These are phyloP conservation scores for Sebastes paucispinis DNA, from an alignment of 2,797 vertebrate species.

Conservation along the genomic window DNA sequence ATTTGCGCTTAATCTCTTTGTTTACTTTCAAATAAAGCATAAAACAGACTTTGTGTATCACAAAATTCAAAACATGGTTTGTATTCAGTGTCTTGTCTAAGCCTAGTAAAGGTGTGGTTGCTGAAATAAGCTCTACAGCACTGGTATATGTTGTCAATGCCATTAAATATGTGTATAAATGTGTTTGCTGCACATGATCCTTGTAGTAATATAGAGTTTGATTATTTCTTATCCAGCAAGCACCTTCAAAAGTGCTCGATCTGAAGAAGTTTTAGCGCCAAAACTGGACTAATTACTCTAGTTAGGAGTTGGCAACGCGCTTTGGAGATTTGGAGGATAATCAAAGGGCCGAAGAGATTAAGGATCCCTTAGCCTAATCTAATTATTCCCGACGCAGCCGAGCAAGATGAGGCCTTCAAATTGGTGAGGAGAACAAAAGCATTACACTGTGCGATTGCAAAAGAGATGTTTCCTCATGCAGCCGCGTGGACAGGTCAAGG, in stretches of 20 bases:
- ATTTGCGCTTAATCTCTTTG: conserved; percentile 48
- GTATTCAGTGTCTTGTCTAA: background rate
- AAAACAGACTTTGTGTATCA: background rate
- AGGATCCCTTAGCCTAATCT: conserved; percentile 18
- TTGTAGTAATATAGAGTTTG: background rate
- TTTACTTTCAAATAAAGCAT: conserved; percentile 46
- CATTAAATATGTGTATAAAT: background rate
- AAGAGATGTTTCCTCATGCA: conserved; percentile 54
- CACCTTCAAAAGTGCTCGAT: background rate
- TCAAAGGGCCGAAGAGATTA: conserved; percentile 49
- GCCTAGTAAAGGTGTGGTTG: background rate
- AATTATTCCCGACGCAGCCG: conserved; percentile 50
- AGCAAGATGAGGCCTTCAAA: conserved; percentile 13
- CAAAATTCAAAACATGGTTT: conserved; percentile 14
- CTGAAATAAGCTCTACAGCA: background rate
- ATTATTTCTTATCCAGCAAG: background rate
- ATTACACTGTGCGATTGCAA: conserved; percentile 32
- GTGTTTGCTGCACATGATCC: background rate
- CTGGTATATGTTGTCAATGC: background rate
- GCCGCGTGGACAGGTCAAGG: conserved; percentile 46
- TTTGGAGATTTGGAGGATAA: conserved; percentile 40
- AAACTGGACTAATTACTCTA: conserved; percentile 30
- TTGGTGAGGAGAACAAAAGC: conserved; percentile 23
- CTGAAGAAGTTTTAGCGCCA: background rate
- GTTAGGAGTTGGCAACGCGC: conserved; percentile 38